Evolutionary conservation across 2,888 invertebrate species (phyloP), one percentile per base, ranked within the genome.

Genomic region (Bruchidius siliquastri): DNA sequence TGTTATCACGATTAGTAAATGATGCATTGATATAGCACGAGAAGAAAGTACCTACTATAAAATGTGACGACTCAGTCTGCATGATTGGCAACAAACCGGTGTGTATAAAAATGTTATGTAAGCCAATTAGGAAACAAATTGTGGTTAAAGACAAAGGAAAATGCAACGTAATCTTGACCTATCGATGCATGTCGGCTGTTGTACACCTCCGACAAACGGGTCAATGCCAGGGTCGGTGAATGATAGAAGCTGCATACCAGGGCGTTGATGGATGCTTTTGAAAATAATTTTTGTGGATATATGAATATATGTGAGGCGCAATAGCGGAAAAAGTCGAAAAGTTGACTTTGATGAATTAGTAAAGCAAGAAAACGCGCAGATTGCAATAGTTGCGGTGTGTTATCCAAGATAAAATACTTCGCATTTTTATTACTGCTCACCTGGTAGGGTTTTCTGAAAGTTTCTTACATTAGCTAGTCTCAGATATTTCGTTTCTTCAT

Each of bases 101-200:
- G 49, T 18, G 49, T 49, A 49, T 49, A 49, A 49, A 49, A 49
- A 49, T 49, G 49, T 49, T 49, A 49, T 18, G 68, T 68, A 68
- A 68, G 21, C 68, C 68, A 68, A 68, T 68, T 68, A 68, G 68
- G 20, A 21, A 68, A 68, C 68, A 68, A 68, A 21, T 68, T 68
- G 68, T 68, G 22, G 22, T 68, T 68, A 67, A 71, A 72, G 73
- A 75, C 74, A 73, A 74, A 73, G 70, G 71, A 73, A 75, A 73
- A 67, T 75, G 76, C 76, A 73, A 71, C 49, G 76, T 75, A 75
- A 76, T 73, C 72, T 73, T 75, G 75, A 76, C 72, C 74, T 71
- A 76, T 74, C 74, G 72, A 76, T 66, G 71, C 18, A 22, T 18
- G 72, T 72, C 73, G 70, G 70, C 71, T 69, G 71, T 68, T 72